These are phyloP conservation scores for Anodontia alba DNA, from an alignment of 2,888 invertebrate genomes.

Conservation along the genomic window DNA sequence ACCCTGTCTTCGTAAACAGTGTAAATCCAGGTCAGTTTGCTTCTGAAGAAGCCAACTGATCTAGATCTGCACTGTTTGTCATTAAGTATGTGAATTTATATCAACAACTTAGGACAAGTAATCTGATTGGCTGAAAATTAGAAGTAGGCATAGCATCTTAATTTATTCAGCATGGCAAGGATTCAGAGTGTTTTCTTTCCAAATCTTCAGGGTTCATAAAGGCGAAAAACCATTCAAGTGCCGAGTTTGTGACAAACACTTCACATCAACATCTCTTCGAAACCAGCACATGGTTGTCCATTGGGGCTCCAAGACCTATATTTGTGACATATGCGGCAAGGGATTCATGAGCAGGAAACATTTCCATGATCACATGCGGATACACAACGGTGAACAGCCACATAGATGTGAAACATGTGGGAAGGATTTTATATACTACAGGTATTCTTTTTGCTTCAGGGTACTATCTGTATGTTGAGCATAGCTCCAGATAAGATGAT, in stretches of 20 bases:
- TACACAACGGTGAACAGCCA: conserved; percentile 57
- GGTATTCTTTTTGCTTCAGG: conserved; percentile 26
- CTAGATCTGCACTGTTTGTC: no score
- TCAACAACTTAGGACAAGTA: no score
- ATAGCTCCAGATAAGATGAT: no score
- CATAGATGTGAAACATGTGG: conserved; percentile 59
- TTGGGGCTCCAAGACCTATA: conserved; percentile 56
- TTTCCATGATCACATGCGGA: conserved; percentile 61
- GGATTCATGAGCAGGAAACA: conserved; percentile 62
- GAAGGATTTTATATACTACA: conserved; percentile 62
- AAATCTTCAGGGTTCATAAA: conserved; percentile 53
- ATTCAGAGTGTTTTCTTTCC: no score
- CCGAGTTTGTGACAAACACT: conserved; percentile 49
- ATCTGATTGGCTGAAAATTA: no score
- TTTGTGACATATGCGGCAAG: conserved; percentile 64
- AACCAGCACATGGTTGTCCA: conserved; percentile 62
- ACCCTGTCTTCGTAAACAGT: no score
- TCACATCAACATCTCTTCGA: conserved; percentile 51
- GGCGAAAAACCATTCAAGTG: conserved; percentile 61
- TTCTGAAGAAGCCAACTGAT: no score
- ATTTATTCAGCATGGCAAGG: no score
- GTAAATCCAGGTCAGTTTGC: no score
- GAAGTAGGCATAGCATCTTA: no score
- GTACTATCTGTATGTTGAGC: neutral
- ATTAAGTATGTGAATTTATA: no score